phyloP scores from a whole-genome alignment of 1,140 invertebrate species.

The Magallana gigas region DNA sequence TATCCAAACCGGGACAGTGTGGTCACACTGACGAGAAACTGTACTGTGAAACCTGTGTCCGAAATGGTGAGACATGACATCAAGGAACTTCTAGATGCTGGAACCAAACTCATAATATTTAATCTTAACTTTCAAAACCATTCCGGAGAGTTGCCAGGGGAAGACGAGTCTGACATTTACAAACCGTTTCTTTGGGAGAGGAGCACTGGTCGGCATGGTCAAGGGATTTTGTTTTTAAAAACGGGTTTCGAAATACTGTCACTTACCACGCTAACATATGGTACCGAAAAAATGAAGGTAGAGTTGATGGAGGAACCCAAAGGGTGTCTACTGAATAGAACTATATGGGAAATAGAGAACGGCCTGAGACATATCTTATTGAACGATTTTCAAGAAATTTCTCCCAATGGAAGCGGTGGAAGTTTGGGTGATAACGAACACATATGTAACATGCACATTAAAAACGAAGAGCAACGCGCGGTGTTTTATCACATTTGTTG shows the following conservation, averaged over 20 bases:
- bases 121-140: not conserved
- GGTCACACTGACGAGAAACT: not conserved
- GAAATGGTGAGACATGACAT: not conserved
- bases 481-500: constrained; percentile 67
- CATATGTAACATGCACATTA: constrained; percentile 65
- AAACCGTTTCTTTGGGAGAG: constrained; percentile 49
- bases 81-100: constrained; percentile 19
- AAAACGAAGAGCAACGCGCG: constrained; percentile 54
- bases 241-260: constrained; percentile 68
- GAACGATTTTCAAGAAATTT: constrained; percentile 56
- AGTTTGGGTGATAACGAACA: constrained; percentile 57
- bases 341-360: constrained; percentile 41
- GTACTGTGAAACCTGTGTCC: constrained; percentile 1
- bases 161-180: not conserved
- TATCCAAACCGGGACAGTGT: too few relatives aligned
- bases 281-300: constrained; percentile 43
- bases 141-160: not conserved
- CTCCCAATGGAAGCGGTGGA: not conserved
- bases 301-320: constrained; percentile 20
- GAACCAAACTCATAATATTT: constrained; percentile 2
- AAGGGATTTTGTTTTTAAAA: constrained; percentile 63
- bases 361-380: constrained; percentile 55
- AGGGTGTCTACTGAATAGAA: constrained; percentile 52
- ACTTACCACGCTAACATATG: constrained; percentile 51
- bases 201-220: constrained; percentile 61